Percentiles rank a stretch among this genome's conserved stretches.
Evolutionary conservation across 1,140 invertebrate genomes (phyloP).

Genomic region (Aethina tumida): DNA sequence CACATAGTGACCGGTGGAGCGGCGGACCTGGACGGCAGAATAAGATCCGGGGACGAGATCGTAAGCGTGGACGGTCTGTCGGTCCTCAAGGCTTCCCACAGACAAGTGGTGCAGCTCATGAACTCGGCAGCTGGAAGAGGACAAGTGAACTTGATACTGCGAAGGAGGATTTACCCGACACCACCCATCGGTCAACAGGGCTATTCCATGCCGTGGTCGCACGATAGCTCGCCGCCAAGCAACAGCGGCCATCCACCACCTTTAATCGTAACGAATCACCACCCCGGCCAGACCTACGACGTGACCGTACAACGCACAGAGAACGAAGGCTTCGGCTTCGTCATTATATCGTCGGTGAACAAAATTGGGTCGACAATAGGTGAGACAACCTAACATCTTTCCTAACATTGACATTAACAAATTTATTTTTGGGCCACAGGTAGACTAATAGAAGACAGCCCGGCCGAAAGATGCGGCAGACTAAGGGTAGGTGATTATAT

Average conservation of each 20-base stretch:
- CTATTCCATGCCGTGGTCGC: constrained; percentile 18
- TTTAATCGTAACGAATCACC: constrained; percentile 31
- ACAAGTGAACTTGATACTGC: constrained; percentile 61
- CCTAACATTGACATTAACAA: constrained; percentile 1
- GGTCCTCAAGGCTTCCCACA: constrained; percentile 80
- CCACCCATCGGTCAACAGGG: constrained; percentile 12
- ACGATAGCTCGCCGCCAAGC: constrained; percentile 17
- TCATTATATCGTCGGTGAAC: constrained; percentile 94
- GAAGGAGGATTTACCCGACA: constrained; percentile 43
- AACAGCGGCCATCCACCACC: constrained; percentile 11
- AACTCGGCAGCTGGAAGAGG: constrained; percentile 70
- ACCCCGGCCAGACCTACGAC: constrained; percentile 60
- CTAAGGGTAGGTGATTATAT: constrained; percentile 93
- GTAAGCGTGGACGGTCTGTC: constrained; percentile 75
- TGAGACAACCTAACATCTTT: too few species aligned
- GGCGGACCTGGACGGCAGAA: constrained; percentile 76
- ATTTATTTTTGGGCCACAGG: constrained; percentile 43
- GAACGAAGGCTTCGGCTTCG: constrained; percentile 97
- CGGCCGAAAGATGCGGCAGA: constrained; percentile 83
- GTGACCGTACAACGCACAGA: constrained; percentile 82
- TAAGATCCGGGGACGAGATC: constrained; percentile 83
- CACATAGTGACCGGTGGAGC: constrained; percentile 90
- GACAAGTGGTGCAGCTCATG: constrained; percentile 83
- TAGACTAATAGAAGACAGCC: constrained; percentile 87
- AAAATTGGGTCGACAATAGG: constrained; percentile 90